Evolutionary conservation across 1,140 invertebrate genomes (phyloP).

Genomic region (Papilio helenus): DNA sequence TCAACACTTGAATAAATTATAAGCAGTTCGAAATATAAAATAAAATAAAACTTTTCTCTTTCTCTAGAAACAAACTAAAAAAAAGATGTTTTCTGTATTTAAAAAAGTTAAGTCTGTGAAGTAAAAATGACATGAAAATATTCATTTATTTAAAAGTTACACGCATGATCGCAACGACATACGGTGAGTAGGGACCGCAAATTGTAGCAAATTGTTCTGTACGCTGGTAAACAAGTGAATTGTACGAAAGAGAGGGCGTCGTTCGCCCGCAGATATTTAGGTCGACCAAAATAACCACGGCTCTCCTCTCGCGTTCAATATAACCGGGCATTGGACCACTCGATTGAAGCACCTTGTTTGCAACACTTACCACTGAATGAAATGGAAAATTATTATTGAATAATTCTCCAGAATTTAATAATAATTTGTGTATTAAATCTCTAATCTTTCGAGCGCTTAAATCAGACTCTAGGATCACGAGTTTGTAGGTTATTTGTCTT

Average conservation of each 20-base stretch:
- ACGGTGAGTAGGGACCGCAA: not conserved
- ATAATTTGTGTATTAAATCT: no score
- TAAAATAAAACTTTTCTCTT: not conserved
- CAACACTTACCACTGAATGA: not conserved
- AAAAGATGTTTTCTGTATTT: no score
- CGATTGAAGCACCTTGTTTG: constrained; percentile 31
- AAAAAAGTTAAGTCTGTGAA: no score
- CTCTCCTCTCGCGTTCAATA: constrained; percentile 57
- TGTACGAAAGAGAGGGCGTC: constrained; percentile 49
- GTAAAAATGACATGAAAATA: not conserved
- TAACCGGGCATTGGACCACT: constrained; percentile 49
- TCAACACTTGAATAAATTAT: constrained; percentile 40
- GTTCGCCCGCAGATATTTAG: constrained; percentile 75
- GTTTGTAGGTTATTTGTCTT: not conserved
- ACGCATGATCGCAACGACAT: not conserved
- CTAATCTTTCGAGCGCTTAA: no score
- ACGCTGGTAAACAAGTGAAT: constrained; percentile 55
- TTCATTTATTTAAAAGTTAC: not conserved
- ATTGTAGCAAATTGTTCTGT: constrained; percentile 19
- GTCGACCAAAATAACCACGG: constrained; percentile 75
- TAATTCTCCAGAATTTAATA: not conserved
- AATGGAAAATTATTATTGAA: not conserved
- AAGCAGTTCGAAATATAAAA: not conserved
- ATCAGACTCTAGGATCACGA: not conserved
- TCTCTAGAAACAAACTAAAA: no score